Conservation (phyloP, 2,888 invertebrate species). For the Drosophila pseudotalamancana region DNA sequence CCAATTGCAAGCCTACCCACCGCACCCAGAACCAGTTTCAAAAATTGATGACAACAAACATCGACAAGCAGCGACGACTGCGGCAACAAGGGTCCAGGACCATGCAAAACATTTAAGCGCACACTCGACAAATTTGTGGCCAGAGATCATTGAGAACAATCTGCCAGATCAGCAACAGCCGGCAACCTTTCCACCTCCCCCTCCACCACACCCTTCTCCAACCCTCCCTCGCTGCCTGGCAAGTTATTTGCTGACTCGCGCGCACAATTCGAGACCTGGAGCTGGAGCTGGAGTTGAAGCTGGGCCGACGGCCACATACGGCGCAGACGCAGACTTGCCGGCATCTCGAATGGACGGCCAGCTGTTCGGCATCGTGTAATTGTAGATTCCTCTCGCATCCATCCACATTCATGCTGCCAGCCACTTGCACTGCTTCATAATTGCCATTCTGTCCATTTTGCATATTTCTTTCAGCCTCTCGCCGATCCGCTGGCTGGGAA, state of each 20-base stretch:
- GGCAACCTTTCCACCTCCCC: conserved; percentile 9
- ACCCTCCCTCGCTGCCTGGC: background rate
- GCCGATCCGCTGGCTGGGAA: conserved; percentile 16
- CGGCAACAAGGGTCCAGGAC: conserved; percentile 33
- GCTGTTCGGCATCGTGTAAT: conserved; percentile 62
- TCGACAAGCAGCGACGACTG: conserved; percentile 21
- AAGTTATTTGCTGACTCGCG: conserved; percentile 70
- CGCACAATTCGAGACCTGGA: conserved; percentile 45
- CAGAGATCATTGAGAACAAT: conserved; percentile 55
- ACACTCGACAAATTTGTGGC: conserved; percentile 78
- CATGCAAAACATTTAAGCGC: conserved; percentile 77
- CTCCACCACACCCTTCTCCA: background rate
- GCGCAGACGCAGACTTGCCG: conserved; percentile 42
- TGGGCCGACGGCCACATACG: conserved; percentile 55
- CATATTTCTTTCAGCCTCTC: conserved; percentile 4
- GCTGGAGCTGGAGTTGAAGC: no score
- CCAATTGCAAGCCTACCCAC: conserved; percentile 52
- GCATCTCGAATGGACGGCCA: conserved; percentile 37
- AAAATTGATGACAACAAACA: conserved; percentile 70
- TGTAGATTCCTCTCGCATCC: conserved; percentile 59
- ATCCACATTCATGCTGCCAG: conserved; percentile 40
- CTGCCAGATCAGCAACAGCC: conserved; percentile 27
- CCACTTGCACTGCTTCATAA: conserved; percentile 66
- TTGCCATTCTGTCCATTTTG: conserved; percentile 50
- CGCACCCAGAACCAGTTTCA: conserved; percentile 59